phyloP scores from a whole-genome alignment of 2,113 vertebrate species.

The Pterocles burchelli region DNA sequence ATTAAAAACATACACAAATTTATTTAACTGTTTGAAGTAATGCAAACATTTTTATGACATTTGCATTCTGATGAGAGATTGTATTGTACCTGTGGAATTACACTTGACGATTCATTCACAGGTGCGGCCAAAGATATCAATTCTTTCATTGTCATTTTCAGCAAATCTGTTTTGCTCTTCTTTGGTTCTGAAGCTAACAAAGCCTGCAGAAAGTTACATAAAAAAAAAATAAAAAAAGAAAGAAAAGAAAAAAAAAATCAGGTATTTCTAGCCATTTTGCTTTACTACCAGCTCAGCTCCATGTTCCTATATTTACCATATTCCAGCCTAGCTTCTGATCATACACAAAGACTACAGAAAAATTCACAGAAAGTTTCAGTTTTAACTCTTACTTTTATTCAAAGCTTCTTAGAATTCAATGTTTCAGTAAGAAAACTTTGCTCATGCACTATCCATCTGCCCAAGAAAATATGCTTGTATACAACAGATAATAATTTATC shows the following conservation, averaged over 20 bases:
- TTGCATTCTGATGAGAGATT: background rate
- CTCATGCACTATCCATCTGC: background rate
- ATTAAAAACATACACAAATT: background rate
- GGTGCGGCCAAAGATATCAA: conserved; percentile 84
- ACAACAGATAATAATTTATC: background rate
- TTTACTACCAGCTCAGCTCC: background rate
- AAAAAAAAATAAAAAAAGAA: background rate
- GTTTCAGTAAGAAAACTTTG: background rate
- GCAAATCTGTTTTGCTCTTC: conserved; percentile 84
- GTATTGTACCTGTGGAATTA: conserved; percentile 87
- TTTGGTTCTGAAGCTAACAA: conserved; percentile 93
- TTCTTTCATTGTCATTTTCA: conserved; percentile 92
- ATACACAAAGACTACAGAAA: background rate
- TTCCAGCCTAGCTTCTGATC: background rate
- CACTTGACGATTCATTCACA: conserved; percentile 66
- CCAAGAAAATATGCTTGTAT: background rate
- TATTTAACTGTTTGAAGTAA: background rate
- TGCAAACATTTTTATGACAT: background rate
- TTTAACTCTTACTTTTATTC: background rate
- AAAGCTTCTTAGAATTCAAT: background rate
- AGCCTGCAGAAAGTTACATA: conserved; percentile 74
- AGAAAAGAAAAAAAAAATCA: too few relatives aligned
- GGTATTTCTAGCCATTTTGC: background rate
- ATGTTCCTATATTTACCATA: background rate
- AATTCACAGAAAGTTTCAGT: background rate